Evolutionary conservation across 2,113 vertebrate species (phyloP).

Genomic region (Megaceryle maxima): DNA sequence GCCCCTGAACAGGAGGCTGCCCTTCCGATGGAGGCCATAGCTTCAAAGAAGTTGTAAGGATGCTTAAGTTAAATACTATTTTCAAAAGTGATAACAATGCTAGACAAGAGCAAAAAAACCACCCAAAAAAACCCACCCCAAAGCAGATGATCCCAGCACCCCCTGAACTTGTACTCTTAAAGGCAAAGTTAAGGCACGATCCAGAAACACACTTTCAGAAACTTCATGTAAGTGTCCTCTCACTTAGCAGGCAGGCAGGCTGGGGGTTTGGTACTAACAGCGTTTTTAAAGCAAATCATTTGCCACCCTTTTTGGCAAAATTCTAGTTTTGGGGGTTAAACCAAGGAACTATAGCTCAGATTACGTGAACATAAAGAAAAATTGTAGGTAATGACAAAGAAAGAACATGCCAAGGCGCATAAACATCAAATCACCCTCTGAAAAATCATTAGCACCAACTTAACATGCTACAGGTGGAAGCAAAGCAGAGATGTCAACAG

Average conservation of each 20-base stretch:
- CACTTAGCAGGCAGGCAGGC: background rate
- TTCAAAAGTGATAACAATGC: background rate
- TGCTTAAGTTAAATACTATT: background rate
- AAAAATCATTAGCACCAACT: background rate
- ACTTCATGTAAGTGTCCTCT: background rate
- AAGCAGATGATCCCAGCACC: background rate
- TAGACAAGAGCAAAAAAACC: background rate
- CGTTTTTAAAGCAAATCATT: background rate
- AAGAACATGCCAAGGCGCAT: accelerated
- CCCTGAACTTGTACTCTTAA: background rate
- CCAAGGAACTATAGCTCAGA: background rate
- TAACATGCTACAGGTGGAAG: background rate
- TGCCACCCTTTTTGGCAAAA: background rate
- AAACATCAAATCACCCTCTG: accelerated
- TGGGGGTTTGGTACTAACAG: background rate
- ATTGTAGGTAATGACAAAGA: background rate
- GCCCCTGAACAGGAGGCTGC: background rate
- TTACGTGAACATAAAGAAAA: background rate
- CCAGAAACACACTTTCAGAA: background rate
- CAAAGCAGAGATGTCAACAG: background rate
- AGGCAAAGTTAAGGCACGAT: background rate
- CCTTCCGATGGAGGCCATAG: accelerated
- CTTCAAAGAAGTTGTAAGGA: background rate
- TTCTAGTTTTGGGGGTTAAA: background rate
- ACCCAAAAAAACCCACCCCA: background rate